Conservation (phyloP, 64 coral and sea anemone species). For the Pocillopora damicornis region DNA sequence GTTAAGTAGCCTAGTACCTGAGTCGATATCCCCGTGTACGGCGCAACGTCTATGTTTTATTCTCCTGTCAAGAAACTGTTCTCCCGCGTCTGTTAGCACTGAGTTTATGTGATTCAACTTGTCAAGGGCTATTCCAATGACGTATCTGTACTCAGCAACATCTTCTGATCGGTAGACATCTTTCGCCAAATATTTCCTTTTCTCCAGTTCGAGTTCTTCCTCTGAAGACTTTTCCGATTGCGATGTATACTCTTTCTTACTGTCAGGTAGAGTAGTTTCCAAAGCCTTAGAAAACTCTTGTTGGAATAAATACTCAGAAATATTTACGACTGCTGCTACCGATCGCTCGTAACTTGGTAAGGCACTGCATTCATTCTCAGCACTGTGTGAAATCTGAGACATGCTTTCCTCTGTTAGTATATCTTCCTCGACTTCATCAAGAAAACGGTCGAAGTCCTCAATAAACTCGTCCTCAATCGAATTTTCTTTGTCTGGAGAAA, state of each 20-base stretch:
- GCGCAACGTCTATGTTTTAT: neutral
- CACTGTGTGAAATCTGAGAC: neutral
- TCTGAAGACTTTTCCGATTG: no score
- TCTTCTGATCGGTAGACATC: no score
- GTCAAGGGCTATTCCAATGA: no score
- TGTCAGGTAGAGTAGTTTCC: no score
- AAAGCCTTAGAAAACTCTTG: neutral
- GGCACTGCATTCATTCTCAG: neutral
- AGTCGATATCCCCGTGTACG: neutral
- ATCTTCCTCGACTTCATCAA: conserved; percentile 2
- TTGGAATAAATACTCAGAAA: neutral
- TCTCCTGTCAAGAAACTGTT: neutral
- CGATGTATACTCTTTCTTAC: no score
- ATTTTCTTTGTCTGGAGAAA: neutral
- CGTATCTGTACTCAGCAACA: no score
- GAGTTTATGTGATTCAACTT: neutral
- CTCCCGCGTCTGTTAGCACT: neutral
- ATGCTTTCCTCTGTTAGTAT: neutral
- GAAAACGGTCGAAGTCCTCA: conserved; percentile 5
- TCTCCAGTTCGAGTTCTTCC: no score
- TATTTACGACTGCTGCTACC: conserved; percentile 16
- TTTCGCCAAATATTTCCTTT: no score
- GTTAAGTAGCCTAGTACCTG: neutral
- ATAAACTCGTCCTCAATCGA: neutral
- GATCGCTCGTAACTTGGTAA: neutral